phyloP scores from a whole-genome alignment of 2,888 invertebrate species.

The Tiliacea aurago region DNA sequence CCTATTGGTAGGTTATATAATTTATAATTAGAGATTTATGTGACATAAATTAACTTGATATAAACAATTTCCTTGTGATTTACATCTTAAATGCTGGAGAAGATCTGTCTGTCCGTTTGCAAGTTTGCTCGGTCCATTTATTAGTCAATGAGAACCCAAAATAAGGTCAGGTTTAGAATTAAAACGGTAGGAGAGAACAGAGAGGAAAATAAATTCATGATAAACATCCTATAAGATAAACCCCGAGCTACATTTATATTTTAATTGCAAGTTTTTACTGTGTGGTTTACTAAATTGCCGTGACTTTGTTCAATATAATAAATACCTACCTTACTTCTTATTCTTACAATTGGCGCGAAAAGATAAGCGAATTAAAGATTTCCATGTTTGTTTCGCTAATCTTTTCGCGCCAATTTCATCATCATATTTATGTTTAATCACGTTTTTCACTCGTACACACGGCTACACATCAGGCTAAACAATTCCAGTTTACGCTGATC shows the following conservation, averaged over 20 bases:
- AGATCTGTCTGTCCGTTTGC: neutral
- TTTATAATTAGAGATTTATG: constrained; percentile 36
- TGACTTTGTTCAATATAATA: constrained; percentile 19
- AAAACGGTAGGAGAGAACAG: no score
- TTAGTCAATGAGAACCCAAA: neutral
- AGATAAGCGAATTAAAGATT: constrained; percentile 13
- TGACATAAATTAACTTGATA: constrained; percentile 22
- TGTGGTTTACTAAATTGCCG: constrained; percentile 12
- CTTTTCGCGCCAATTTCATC: no score
- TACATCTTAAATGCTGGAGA: neutral
- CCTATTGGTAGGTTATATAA: constrained; percentile 48
- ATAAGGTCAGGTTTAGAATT: neutral
- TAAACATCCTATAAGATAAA: no score
- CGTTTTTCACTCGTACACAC: no score
- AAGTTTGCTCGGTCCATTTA: neutral
- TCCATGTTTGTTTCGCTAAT: no score
- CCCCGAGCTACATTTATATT: constrained; percentile 4
- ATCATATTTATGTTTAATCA: neutral
- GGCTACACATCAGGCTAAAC: no score
- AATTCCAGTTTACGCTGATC: no score
- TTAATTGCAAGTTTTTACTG: no score
- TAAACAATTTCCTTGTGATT: neutral
- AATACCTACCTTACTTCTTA: neutral
- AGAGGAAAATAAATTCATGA: neutral
- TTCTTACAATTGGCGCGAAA: constrained; percentile 26